Percentiles rank a stretch among this genome's conserved stretches.
Evolutionary conservation across 2,888 invertebrate genomes (phyloP).

Genomic region (Ptychoptera contaminata): DNA sequence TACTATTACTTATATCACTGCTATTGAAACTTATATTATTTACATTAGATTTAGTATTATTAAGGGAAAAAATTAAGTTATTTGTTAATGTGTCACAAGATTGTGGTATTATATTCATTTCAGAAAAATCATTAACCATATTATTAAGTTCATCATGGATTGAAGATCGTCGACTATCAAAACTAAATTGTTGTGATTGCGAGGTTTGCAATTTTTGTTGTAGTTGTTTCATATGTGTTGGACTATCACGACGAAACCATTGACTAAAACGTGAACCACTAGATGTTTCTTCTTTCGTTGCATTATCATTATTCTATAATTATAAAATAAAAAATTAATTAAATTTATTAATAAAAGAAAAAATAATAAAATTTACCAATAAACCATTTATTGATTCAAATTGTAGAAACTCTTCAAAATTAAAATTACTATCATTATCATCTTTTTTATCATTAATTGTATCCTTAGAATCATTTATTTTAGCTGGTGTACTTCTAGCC

Average conservation of each 20-base stretch:
- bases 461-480: constrained; percentile 4
- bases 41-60: too few species aligned
- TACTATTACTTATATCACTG: too few species aligned
- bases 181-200: constrained; percentile 7
- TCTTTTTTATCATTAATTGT: constrained; percentile 6
- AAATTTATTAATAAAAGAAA: constrained; percentile 1
- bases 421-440: constrained; percentile 33
- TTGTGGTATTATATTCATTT: too few species aligned
- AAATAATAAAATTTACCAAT: constrained; percentile 35
- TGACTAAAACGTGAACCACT: constrained; percentile 61
- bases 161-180: constrained; percentile 35
- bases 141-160: constrained; percentile 47
- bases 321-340: constrained; percentile 11
- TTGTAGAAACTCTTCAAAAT: constrained; percentile 73
- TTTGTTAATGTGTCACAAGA: too few species aligned
- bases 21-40: too few species aligned
- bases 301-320: constrained; percentile 47
- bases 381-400: constrained; percentile 58
- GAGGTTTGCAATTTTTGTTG: too few species aligned
- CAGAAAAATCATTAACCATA: constrained; percentile 41
- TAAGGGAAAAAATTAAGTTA: too few species aligned
- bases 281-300: constrained; percentile 24
- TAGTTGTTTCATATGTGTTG: constrained; percentile 2
- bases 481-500: constrained; percentile 9
- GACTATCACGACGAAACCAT: constrained; percentile 45